Conservation (phyloP, 2,888 invertebrate species). For the Limnephilus auricula region DNA sequence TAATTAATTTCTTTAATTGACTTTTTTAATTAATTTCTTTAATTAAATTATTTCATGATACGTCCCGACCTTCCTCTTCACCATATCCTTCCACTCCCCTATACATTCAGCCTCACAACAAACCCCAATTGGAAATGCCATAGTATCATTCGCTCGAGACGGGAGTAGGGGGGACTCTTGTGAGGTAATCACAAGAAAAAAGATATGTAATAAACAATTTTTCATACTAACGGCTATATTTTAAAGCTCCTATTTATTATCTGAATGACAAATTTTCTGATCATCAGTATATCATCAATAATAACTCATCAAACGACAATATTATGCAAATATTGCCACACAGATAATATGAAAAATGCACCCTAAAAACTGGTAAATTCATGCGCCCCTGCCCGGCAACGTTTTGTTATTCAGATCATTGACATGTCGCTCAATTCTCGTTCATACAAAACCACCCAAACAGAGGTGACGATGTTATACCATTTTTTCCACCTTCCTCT, state of each 20-base stretch:
- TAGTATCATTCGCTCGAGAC: too few relatives aligned
- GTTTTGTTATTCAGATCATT: constrained; percentile 30
- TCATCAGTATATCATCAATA: neutral
- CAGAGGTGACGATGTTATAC: constrained; percentile 42
- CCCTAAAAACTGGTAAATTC: neutral
- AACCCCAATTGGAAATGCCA: too few relatives aligned
- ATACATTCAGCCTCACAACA: too few relatives aligned
- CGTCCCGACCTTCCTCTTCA: too few relatives aligned
- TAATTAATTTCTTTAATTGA: too few relatives aligned
- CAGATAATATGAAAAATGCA: neutral
- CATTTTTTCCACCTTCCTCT: neutral
- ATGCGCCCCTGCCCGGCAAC: neutral
- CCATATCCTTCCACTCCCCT: too few relatives aligned
- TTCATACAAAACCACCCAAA: constrained; percentile 51
- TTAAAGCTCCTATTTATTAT: neutral
- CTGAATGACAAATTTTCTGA: too few relatives aligned
- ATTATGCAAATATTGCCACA: neutral
- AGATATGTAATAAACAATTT: neutral
- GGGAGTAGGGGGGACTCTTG: too few relatives aligned
- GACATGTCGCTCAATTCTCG: constrained; percentile 31
- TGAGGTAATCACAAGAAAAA: too few relatives aligned
- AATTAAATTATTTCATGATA: too few relatives aligned
- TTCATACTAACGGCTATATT: neutral
- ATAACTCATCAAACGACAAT: neutral
- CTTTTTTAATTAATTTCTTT: too few relatives aligned